Base-by-base conservation (phyloP, 2,888 invertebrate genomes). In the Dioctria linearis region DNA sequence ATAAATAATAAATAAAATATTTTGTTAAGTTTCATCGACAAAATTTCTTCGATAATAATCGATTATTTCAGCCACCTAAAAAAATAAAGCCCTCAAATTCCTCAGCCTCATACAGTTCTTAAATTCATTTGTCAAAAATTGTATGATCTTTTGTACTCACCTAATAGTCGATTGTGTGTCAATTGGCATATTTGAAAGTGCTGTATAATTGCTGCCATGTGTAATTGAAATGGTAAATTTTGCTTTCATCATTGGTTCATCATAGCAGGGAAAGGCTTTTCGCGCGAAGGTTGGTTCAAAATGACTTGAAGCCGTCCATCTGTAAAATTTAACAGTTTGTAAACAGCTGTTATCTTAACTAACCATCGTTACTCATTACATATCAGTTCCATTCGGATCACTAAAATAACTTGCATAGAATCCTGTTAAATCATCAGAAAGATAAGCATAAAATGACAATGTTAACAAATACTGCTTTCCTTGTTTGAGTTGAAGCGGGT, bases 221-320 rank as follows among this genome's bases (percentile, higher is more conserved):
- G 90, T 92, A 79, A 95, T 90, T 3, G 90, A 90, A 9, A 94
- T 91, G 49, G 91, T 89, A 85, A 94, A 95, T n/a, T 88, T 88
- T 0, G 95, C 93, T 85, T 95, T 95, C 49, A 92, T 87, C 0
- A 89, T 90, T 0, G 95, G 95, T 85, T 95, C 95, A 85, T 95
- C 95, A 85, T 93, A 95, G 85, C 95, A 95, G 0, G 95, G 95
- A 86, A 95, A 94, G 0, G 93, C 94, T 9, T 90, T 89, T 0
- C 94, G 91, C 0, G 93, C 93, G 82, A 90, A 90, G 0, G 92
- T 92, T 0, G 93, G 91, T 85, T 94, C 92, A 79, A 94, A 91
- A 83, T 94, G 94, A 0, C 94, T 66, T 11, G 66, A 59, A 8
- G 51, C 78, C 3, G 66, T 25, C 61, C 43, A 61, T 4, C 78